These are phyloP conservation scores for Drosophila ficusphila DNA, from an alignment of 1,140 invertebrate genomes.

Conservation along the genomic window DNA sequence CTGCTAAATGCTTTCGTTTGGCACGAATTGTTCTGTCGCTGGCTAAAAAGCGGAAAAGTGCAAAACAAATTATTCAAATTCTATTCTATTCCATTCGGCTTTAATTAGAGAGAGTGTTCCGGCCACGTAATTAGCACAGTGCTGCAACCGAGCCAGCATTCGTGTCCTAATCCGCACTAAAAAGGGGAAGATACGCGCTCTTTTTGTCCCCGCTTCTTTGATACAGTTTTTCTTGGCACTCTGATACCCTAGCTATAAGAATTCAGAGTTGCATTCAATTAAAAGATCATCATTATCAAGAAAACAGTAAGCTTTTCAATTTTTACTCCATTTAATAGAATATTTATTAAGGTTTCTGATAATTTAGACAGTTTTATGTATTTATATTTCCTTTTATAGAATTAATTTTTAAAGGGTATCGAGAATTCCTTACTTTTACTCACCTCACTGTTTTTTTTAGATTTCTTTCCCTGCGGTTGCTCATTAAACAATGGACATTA, in stretches of 20 bases:
- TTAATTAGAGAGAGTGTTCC: conserved; percentile 72
- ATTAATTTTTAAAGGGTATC: background rate
- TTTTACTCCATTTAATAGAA: too few relatives aligned
- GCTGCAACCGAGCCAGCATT: conserved; percentile 22
- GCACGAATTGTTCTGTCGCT: conserved; percentile 42
- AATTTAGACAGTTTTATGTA: too few relatives aligned
- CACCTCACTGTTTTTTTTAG: background rate
- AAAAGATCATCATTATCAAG: too few relatives aligned
- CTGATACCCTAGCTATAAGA: conserved; percentile 5
- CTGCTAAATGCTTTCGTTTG: conserved; percentile 38
- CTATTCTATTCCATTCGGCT: conserved; percentile 42
- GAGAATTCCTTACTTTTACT: background rate
- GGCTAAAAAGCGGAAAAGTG: conserved; percentile 28
- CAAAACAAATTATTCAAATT: conserved; percentile 63
- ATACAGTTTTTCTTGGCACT: background rate
- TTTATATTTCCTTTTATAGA: too few relatives aligned
- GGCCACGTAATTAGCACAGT: conserved; percentile 59
- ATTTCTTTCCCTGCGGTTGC: conserved; percentile 21
- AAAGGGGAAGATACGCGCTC: conserved; percentile 25
- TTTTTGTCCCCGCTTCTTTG: background rate
- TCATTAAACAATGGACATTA: conserved; percentile 52
- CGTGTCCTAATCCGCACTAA: conserved; percentile 41
- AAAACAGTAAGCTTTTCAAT: too few relatives aligned
- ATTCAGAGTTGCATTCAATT: too few relatives aligned
- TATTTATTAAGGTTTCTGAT: too few relatives aligned